Base-by-base conservation (phyloP, 2,113 vertebrate species). In the Halichoeres trimaculatus region DNA sequence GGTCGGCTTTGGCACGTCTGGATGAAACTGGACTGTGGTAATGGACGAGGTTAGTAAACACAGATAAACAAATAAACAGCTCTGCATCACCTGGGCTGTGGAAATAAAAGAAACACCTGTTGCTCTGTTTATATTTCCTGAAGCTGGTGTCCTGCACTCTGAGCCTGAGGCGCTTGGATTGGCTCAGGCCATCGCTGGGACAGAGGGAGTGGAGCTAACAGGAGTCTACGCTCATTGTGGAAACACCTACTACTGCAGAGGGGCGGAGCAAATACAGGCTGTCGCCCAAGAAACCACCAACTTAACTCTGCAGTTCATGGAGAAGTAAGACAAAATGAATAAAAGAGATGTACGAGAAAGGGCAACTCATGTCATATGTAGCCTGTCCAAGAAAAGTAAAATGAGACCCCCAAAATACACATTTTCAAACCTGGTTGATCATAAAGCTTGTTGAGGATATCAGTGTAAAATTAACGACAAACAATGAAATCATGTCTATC, bases 221-320 rank as follows among this genome's bases (percentile, higher is more conserved):
- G 95, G 95, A 14, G 81, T 96, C 41, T 96, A 96, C 0, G 93
- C 94, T 1, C 95, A 96, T 81, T 96, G 96, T 30, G 95, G 95
- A 35, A 93, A 96, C 91, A 93, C 90, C 34, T 97, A 96, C 12
- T n/a, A 55, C 83, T 95, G 94, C 61, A 72, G 48, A 1, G 93
- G 94, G 16, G 83, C 85, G 51, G 45, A 88, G 0, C 90, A 93
- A 57, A 75, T 96, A 76, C 94, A 95, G 73, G 83, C 74, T 0
- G 76, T 94, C 0, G 95, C 95, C 26, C 78, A 92, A 66, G 90
- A 90, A 80, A 95, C 95, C 52, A 91, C 95, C 2, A 43, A 1
- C 0, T 35, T 90, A 1, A 88, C 85, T 1, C 74, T 96, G 56
- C n/a, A 81, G 53, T 96, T 96, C 5, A 90, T 95, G 93, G 86